Conservation (phyloP, 2,797 vertebrate genomes). For the Hemitrygon akajei region DNA sequence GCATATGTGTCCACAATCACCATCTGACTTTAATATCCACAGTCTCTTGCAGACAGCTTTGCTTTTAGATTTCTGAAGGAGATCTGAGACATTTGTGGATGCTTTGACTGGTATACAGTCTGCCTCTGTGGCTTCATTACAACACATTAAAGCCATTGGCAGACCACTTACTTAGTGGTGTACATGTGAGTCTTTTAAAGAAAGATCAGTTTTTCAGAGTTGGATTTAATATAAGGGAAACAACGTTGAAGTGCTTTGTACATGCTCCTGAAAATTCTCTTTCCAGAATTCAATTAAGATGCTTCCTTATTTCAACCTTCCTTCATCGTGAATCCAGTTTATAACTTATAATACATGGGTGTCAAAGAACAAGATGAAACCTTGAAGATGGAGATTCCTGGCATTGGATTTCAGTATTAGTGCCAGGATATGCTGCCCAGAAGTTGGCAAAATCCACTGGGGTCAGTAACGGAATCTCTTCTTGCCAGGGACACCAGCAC, state of each 20-base stretch:
- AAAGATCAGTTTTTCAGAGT: neutral
- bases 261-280: neutral
- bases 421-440: neutral
- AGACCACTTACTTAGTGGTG: neutral
- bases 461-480: neutral
- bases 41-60: conserved; percentile 27
- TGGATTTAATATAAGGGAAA: conserved; percentile 22
- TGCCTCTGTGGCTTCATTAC: conserved; percentile 31
- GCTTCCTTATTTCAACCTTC: neutral
- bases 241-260: neutral
- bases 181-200: conserved; percentile 11
- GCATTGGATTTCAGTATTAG: neutral
- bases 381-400: neutral
- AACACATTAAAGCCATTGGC: conserved; percentile 22
- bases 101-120: conserved; percentile 35
- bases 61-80: conserved; percentile 29
- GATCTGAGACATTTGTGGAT: conserved; percentile 30
- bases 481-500: neutral
- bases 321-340: conserved; percentile 3
- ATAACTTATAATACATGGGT: neutral
- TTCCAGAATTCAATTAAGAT: neutral
- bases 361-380: neutral
- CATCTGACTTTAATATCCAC: conserved; percentile 33
- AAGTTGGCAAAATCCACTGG: neutral
- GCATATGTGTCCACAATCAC: conserved; percentile 33